A percentile compares a stretch with the other conserved stretches of the same genome.
These are phyloP conservation scores for Halcyon leucocephala DNA, from an alignment of 2,797 vertebrate species.

Conservation along the genomic window DNA sequence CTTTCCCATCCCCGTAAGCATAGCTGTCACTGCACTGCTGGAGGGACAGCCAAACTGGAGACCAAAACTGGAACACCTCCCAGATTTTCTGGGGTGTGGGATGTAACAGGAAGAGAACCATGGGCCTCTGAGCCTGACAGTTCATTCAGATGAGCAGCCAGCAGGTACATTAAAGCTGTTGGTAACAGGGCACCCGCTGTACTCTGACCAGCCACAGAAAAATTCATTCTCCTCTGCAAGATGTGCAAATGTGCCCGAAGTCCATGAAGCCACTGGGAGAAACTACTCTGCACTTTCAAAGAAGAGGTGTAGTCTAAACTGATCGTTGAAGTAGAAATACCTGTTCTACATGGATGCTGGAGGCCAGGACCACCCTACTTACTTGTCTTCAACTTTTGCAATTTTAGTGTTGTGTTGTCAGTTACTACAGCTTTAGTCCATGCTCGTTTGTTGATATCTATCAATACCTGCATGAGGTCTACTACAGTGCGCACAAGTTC, in stretches of 20 bases:
- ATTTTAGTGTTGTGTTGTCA: neutral
- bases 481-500: neutral
- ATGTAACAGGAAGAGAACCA: neutral
- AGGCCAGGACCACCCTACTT: neutral
- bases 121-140: neutral
- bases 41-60: neutral
- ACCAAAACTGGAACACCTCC: neutral
- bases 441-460: neutral
- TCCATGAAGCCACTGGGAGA: neutral
- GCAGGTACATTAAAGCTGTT: neutral
- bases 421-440: neutral
- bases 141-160: neutral
- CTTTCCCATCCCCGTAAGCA: neutral
- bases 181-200: neutral
- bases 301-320: neutral
- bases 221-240: neutral
- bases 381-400: neutral
- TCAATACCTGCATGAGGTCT: neutral
- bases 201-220: neutral
- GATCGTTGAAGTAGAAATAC: neutral
- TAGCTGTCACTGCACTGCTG: neutral
- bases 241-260: neutral
- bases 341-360: neutral
- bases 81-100: neutral
- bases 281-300: neutral